Conservation (phyloP, 2,113 vertebrate genomes). For the Sminthopsis crassicaudata region DNA sequence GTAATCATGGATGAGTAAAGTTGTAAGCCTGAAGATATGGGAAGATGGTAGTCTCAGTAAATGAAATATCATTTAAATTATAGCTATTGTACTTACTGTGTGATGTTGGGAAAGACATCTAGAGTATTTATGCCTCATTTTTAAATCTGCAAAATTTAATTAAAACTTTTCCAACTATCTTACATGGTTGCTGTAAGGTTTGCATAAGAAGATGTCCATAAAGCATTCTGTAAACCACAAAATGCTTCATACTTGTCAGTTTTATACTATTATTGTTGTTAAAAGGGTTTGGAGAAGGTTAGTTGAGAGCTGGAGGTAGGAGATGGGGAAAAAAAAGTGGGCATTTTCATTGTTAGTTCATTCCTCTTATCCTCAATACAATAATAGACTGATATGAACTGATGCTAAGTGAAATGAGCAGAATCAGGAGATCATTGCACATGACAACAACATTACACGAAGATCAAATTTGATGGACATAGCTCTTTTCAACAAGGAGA, state of each 20-base stretch:
- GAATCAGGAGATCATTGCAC: no score
- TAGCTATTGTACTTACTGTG: not conserved
- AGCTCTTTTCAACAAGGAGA: no score
- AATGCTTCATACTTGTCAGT: not conserved
- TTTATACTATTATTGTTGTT: not conserved
- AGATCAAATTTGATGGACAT: no score
- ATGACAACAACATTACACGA: no score
- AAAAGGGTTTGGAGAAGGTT: not conserved
- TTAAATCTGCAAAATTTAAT: not conserved
- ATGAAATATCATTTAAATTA: not conserved
- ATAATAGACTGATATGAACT: not conserved
- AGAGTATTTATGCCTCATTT: not conserved
- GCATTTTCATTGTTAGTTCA: not conserved
- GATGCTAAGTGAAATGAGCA: no score
- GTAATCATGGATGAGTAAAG: not conserved
- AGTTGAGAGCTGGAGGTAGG: not conserved
- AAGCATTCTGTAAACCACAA: not conserved
- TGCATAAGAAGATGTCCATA: not conserved
- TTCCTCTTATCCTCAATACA: not conserved
- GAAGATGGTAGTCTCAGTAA: not conserved
- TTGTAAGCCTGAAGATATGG: not conserved
- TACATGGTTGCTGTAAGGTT: not conserved
- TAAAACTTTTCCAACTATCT: not conserved
- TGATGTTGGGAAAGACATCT: not conserved
- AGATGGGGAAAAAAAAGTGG: not conserved